Conservation (phyloP, 2,113 vertebrate species). For the Lipophrys pholis region DNA sequence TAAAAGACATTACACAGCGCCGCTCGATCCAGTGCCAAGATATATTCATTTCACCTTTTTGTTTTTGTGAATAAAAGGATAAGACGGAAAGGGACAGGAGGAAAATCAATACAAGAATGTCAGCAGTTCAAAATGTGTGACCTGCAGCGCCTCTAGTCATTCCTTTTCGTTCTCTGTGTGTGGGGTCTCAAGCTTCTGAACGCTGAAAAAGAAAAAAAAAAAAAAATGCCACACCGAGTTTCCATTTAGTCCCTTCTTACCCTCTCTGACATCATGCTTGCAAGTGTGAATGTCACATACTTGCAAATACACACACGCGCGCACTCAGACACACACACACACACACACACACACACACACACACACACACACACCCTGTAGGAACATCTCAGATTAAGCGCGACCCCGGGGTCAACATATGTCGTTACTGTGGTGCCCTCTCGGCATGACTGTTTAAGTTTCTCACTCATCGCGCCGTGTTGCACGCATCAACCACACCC, state of each 20-base stretch:
- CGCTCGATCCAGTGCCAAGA: background rate
- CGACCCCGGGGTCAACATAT: slow-evolving; percentile 66
- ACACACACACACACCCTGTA: slow-evolving; percentile 14
- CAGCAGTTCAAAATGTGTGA: slow-evolving; percentile 5
- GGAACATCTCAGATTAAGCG: slow-evolving; percentile 69
- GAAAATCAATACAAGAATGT: background rate
- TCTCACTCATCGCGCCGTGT: slow-evolving; percentile 18
- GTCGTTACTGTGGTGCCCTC: slow-evolving; percentile 41
- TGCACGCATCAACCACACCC: slow-evolving; percentile 18
- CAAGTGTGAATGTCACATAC: slow-evolving; percentile 18
- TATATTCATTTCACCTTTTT: background rate
- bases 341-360: slow-evolving; percentile 1
- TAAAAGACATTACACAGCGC: background rate
- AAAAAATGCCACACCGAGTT: background rate
- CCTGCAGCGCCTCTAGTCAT: slow-evolving; percentile 9
- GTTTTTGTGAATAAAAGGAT: background rate
- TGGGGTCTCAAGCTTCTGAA: background rate
- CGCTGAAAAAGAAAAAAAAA: no score
- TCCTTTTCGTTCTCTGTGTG: slow-evolving; percentile 42
- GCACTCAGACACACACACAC: background rate
- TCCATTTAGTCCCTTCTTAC: slow-evolving; percentile 22
- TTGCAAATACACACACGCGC: slow-evolving; percentile 15
- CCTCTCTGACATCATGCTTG: slow-evolving; percentile 45
- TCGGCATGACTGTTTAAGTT: slow-evolving; percentile 31
- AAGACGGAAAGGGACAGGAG: no score